Percentiles rank a stretch among this genome's conserved stretches.
phyloP scores from a whole-genome alignment of 2,888 invertebrate species.

The Eupithecia centaureata region DNA sequence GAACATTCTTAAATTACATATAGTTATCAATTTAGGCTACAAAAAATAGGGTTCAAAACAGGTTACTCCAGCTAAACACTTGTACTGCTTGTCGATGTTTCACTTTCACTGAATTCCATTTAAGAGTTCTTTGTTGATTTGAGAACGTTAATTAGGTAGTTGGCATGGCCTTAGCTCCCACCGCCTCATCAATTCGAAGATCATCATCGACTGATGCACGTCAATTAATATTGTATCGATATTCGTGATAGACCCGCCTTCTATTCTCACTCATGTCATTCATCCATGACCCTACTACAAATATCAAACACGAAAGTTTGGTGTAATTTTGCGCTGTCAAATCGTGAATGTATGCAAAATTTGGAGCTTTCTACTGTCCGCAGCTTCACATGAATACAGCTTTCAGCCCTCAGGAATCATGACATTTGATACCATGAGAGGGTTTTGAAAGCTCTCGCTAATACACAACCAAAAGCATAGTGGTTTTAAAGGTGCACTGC shows the following conservation, averaged over 20 bases:
- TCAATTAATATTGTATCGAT: constrained; percentile 29
- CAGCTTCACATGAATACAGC: neutral
- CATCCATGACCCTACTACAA: neutral
- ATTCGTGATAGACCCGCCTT: constrained; percentile 17
- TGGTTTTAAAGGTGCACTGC: neutral
- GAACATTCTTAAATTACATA: neutral
- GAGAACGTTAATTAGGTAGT: constrained; percentile 40
- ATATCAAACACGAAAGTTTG: neutral
- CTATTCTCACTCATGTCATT: constrained; percentile 15
- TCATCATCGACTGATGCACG: constrained; percentile 27
- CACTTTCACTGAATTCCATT: constrained; percentile 33
- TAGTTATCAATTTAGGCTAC: neutral
- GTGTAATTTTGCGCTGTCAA: too few relatives aligned
- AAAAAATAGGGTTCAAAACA: neutral
- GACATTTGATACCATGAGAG: neutral
- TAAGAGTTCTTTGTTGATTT: constrained; percentile 31
- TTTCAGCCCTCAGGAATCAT: neutral
- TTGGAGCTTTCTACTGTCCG: neutral
- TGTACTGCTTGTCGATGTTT: neutral
- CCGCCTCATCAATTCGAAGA: constrained; percentile 28
- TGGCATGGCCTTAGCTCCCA: constrained; percentile 36
- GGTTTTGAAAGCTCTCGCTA: neutral
- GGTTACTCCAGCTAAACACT: neutral
- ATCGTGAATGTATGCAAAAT: neutral
- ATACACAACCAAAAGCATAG: neutral